Evolutionary conservation across 2,888 invertebrate species (phyloP), one percentile per base, ranked within the genome.

Genomic region (Caenorhabditis imperialis): DNA sequence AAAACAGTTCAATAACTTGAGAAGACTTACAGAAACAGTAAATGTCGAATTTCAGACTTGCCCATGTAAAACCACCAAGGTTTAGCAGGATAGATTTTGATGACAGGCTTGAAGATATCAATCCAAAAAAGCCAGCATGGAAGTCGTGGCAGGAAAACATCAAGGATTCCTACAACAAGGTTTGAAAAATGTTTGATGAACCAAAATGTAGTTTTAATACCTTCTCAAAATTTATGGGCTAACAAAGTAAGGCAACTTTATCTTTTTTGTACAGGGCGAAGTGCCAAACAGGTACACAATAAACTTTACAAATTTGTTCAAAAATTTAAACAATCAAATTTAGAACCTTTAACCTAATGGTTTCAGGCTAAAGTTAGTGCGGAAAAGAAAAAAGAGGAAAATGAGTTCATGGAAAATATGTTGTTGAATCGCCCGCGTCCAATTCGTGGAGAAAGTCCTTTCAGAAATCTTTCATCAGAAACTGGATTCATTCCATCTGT

Each of bases 31-130:
- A n/a, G n/a, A n/a, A n/a, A n/a, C n/a, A n/a, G n/a, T n/a, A n/a
- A n/a, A n/a, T n/a, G n/a, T n/a, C n/a, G n/a, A n/a, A n/a, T 53
- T 60, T 42, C 45, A 75, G 75, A 12, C 22, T 75, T 1, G 65
- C 75, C 0, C 27, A 57, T 16, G 53, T 61, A 2, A 38, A 50
- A 48, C 60, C 74, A 7, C 80, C 80, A 37, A 44, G 45, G 18
- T 82, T 82, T 70, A 79, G 79, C 22, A 48, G 85, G 35, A 78
- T 86, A 48, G 85, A 85, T 53, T 85, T 86, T 42, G 86, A 86
- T 45, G 86, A 86, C 58, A 54, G 84, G 50, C 60, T 82, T 7
- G 79, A 81, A 18, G 86, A 86, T 27, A 27, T 78, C 8, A 70
- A 77, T 33, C 48, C 58, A 16, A 75, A 75, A 7, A 85, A 85